These are phyloP conservation scores for Alviniconcha marisindica DNA, from an alignment of 1,140 invertebrate species.

Conservation along the genomic window DNA sequence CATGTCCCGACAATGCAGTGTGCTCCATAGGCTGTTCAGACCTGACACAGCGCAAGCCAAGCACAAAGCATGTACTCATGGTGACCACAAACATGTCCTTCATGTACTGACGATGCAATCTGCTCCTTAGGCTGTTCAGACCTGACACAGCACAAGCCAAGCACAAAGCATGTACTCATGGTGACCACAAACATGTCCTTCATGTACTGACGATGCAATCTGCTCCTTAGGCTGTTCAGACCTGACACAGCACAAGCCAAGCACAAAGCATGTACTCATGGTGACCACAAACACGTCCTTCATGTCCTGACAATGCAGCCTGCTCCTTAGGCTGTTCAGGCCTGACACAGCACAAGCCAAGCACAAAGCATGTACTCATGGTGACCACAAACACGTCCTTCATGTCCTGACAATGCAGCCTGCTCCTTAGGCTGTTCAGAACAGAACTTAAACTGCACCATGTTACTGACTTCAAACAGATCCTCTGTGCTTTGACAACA, in stretches of 20 bases:
- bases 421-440: slow-evolving; percentile 95
- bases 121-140: slow-evolving; percentile 95
- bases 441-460: no score
- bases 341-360: slow-evolving; percentile 77
- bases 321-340: slow-evolving; percentile 95
- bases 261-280: no score
- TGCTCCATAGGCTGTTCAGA: slow-evolving; percentile 95
- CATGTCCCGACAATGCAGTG: slow-evolving; percentile 97
- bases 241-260: slow-evolving; percentile 78
- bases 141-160: slow-evolving; percentile 78
- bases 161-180: no score
- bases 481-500: slow-evolving; percentile 82
- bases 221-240: slow-evolving; percentile 95
- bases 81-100: slow-evolving; percentile 98
- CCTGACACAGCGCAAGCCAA: slow-evolving; percentile 77
- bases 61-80: no score
- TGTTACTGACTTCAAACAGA: not conserved
- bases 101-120: slow-evolving; percentile 98
- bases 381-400: not conserved
- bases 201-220: slow-evolving; percentile 98
- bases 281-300: slow-evolving; percentile 98
- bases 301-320: slow-evolving; percentile 98
- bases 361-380: no score
- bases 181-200: slow-evolving; percentile 98
- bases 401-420: slow-evolving; percentile 98